Evolutionary conservation across 2,113 vertebrate species (phyloP).

Genomic region (Rhabdomys dilectus): DNA sequence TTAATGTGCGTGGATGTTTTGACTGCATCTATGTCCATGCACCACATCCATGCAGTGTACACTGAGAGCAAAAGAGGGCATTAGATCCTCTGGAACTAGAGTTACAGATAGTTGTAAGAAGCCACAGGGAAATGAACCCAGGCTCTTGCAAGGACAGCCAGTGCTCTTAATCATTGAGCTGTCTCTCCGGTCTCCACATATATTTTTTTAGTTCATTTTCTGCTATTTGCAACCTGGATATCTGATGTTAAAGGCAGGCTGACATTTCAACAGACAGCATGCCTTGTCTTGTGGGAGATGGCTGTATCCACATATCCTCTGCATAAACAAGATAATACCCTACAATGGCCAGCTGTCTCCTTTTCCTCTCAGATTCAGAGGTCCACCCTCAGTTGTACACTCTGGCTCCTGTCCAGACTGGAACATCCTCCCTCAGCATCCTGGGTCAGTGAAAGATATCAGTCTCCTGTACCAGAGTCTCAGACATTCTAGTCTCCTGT

Average conservation of each 20-base stretch:
- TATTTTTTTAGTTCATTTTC: neutral
- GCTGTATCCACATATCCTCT: too few relatives aligned
- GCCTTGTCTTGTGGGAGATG: neutral
- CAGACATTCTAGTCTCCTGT: fast-evolving
- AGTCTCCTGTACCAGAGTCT: too few relatives aligned
- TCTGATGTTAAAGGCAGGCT: neutral
- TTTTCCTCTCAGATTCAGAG: fast-evolving
- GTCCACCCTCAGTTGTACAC: fast-evolving
- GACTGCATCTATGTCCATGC: neutral
- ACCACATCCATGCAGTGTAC: too few relatives aligned
- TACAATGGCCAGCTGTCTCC: neutral
- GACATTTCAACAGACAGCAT: too few relatives aligned
- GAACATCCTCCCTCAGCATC: neutral
- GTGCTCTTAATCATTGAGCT: neutral
- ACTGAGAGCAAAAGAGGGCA: neutral
- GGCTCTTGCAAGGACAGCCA: neutral
- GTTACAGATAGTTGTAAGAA: neutral
- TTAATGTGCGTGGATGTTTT: neutral
- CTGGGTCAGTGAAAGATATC: fast-evolving
- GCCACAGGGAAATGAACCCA: neutral
- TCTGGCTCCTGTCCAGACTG: fast-evolving
- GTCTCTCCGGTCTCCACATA: neutral
- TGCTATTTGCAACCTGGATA: neutral
- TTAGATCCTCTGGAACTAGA: neutral
- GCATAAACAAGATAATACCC: neutral